Base-by-base conservation (phyloP, 2,888 invertebrate species). In the Dolichopus griseipennis region DNA sequence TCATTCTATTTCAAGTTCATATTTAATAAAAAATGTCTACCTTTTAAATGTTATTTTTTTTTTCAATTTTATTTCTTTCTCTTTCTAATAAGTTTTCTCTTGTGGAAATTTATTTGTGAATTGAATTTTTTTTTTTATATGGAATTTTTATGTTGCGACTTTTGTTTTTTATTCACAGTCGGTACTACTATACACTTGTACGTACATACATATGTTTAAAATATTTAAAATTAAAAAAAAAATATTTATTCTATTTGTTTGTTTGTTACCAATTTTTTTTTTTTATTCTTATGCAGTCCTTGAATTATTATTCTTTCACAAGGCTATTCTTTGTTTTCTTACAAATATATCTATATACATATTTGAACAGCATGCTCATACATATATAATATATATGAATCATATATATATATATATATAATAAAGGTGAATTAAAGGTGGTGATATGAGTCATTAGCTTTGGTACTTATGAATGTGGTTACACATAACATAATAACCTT, bases 371-470 rank as follows among this genome's bases (percentile, higher is more conserved):
- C n/a, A n/a, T n/a, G n/a, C n/a, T n/a, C 27, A 27, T 27, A 27
- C 27, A 27, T 27, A 27, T 12, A 41, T 41, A 7, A 41, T 7
- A 12, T 41, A 41, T 41, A 15, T 7, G n/a, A n/a, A n/a, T n/a
- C n/a, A n/a, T n/a, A n/a, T 12, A 41, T 41, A 7, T 41, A 41
- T 7, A 12, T 41, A 41, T 41, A 15, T 7, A 41, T 15, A 5
- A 1, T 41, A 41, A 41, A 9, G 41, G 41, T 41, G 9, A 52
- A n/a, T 18, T 18, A 52, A 52, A 52, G 18, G n/a, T 52, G 52
- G 52, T 52, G 52, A 52, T 52, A 52, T 52, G 52, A 52, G n/a
- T 52, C 52, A 52, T 52, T 52, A 52, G 52, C 52, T 52, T 52
- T 18, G 52, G 52, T n/a, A 18, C 52, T 52, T 52, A 1, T 18